Evolutionary conservation across 2,113 vertebrate species (phyloP), one percentile per base, ranked within the genome.

Genomic region (Gyps fulvus): DNA sequence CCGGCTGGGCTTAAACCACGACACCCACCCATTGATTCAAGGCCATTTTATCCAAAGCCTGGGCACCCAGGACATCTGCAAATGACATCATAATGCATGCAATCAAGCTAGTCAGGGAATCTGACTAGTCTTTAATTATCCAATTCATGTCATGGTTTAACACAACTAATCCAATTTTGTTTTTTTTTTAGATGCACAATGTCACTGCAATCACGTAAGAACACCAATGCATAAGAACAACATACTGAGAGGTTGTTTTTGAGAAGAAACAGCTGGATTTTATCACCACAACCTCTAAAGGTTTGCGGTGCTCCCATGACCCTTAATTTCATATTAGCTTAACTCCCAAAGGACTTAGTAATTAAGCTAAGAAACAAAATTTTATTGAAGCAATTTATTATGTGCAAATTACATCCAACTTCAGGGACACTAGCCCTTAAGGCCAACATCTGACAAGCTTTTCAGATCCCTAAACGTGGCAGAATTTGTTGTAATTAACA

Each of bases 251-350:
- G 63, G 45, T 50, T 84, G 54, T 54, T 81, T 95, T 94, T 85
- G 76, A 92, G 66, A 90, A 94, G 43, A 73, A 97, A 97, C 97
- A 98, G 97, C 81, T 97, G 98, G 84, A 87, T 95, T 97, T 94
- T 95, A 97, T 98, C 84, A 96, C n/a, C 58, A 84, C 65, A 90
- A 57, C 36, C 91, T 95, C 88, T 87, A 91, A 97, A 97, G 81
- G 90, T 95, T 94, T 90, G 58, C 77, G 78, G 90, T 86, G 88
- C 95, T 95, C 96, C 93, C 82, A 92, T 78, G 93, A 96, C 96
- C 87, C 72, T 92, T 95, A 93, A 96, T 93, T 96, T 96, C 93
- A 95, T 93, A 94, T 97, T 96, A 97, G 73, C 92, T 91, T 77
- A 96, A 95, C 58, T 98, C 97, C 90, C 96, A 31, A 74, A 92